Conservation (phyloP, 2,888 invertebrate genomes). For the Synergus japonicus region DNA sequence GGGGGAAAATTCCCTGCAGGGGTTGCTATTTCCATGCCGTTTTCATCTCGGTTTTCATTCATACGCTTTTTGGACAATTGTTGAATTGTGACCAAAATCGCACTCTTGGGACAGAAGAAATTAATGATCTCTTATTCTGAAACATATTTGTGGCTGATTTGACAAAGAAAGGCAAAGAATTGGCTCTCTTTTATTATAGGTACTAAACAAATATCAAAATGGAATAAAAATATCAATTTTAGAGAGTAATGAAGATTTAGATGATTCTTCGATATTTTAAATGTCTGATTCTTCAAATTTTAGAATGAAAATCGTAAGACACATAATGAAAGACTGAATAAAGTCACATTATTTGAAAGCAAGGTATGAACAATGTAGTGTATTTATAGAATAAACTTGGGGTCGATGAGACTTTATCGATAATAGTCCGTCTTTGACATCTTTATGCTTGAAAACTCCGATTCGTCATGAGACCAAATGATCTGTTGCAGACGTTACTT, state of each 20-base stretch:
- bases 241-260: too few relatives aligned
- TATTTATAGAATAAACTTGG: conserved; percentile 11
- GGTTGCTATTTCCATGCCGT: neutral
- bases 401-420: conserved; percentile 21
- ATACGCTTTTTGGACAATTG: neutral
- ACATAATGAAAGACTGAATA: neutral
- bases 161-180: conserved; percentile 7
- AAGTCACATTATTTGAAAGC: neutral
- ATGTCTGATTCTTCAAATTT: too few relatives aligned
- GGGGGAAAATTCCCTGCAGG: conserved; percentile 3
- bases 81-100: conserved; percentile 7
- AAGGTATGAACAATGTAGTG: neutral
- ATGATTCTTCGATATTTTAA: too few relatives aligned
- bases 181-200: neutral
- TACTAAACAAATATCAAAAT: neutral
- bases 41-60: neutral
- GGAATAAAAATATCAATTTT: neutral
- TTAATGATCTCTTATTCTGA: conserved; percentile 7
- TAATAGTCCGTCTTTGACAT: conserved; percentile 28
- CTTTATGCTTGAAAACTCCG: neutral
- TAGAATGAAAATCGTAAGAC: neutral
- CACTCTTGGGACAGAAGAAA: neutral
- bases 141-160: neutral
- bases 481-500: neutral
- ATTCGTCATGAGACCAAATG: neutral